Percentiles rank a stretch among this genome's conserved stretches.
Evolutionary conservation across 2,797 vertebrate species (phyloP).

Genomic region (Oreochromis mossambicus): DNA sequence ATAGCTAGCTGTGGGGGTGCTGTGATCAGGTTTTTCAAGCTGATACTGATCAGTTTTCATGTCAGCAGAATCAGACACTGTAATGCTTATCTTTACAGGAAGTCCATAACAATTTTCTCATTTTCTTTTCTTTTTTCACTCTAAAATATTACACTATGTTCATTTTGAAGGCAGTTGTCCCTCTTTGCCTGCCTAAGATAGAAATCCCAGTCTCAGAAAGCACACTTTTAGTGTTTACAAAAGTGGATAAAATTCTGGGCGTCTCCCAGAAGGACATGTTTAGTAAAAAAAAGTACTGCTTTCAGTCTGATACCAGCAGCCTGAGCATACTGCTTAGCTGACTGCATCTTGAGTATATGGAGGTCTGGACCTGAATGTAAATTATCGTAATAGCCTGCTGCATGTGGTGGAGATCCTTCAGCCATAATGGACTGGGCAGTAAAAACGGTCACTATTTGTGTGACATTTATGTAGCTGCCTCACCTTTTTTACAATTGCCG

Average conservation of each 20-base stretch:
- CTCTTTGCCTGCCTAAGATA: not conserved
- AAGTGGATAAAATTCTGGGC: not conserved
- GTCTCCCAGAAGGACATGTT: not conserved
- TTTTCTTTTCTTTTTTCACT: accelerated
- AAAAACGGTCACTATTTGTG: slow-evolving; percentile 15
- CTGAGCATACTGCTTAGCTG: not conserved
- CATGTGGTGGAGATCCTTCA: not conserved
- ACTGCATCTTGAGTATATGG: not conserved
- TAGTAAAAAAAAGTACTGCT: not conserved
- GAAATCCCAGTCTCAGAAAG: not conserved
- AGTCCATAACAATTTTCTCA: not conserved
- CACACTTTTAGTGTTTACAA: not conserved
- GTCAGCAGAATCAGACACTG: not conserved
- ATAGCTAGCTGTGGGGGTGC: not conserved
- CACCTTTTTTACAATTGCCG: slow-evolving; percentile 16
- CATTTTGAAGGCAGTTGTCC: not conserved
- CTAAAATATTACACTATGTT: not conserved
- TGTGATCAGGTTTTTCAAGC: not conserved
- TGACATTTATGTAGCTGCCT: slow-evolving; percentile 40
- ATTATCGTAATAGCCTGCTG: not conserved
- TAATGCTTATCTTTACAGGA: not conserved
- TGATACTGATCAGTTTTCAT: not conserved
- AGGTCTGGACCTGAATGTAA: not conserved
- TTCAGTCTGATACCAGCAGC: not conserved
- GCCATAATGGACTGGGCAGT: slow-evolving; percentile 17